A percentile compares a stretch with the other conserved stretches of the same genome.
These are phyloP conservation scores for Parus major DNA, from an alignment of 2,113 vertebrate genomes.

Conservation along the genomic window DNA sequence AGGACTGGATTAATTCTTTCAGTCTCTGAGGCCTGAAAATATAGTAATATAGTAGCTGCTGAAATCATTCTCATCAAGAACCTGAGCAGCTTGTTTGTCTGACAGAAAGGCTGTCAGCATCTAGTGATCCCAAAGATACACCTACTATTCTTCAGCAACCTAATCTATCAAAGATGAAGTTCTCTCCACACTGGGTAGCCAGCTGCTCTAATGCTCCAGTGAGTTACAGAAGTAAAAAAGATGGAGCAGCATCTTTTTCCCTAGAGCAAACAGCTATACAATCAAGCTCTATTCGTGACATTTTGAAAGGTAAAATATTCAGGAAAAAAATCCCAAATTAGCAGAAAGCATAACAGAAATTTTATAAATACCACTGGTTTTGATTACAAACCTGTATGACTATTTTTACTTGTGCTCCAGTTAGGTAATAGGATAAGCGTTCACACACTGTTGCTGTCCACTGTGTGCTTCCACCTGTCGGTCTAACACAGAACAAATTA, in stretches of 20 bases:
- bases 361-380: background rate
- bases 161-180: background rate
- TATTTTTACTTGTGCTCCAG: slow-evolving; percentile 77
- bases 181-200: background rate
- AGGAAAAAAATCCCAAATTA: background rate
- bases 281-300: background rate
- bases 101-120: background rate
- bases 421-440: slow-evolving; percentile 79
- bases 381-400: slow-evolving; percentile 80
- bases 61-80: background rate
- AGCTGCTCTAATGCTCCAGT: background rate
- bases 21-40: background rate
- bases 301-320: background rate
- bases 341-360: background rate
- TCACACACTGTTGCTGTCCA: slow-evolving; percentile 94
- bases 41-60: background rate
- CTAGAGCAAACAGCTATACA: background rate
- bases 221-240: background rate
- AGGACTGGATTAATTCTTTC: background rate
- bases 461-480: slow-evolving; percentile 83
- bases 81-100: background rate
- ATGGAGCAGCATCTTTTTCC: background rate
- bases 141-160: background rate
- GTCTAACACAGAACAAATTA: slow-evolving; percentile 72
- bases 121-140: background rate